Evolutionary conservation across 92 coral and sea anemone species (phyloP), one percentile per base, ranked within the genome.

Genomic region (Zoanthus sansibaricus): DNA sequence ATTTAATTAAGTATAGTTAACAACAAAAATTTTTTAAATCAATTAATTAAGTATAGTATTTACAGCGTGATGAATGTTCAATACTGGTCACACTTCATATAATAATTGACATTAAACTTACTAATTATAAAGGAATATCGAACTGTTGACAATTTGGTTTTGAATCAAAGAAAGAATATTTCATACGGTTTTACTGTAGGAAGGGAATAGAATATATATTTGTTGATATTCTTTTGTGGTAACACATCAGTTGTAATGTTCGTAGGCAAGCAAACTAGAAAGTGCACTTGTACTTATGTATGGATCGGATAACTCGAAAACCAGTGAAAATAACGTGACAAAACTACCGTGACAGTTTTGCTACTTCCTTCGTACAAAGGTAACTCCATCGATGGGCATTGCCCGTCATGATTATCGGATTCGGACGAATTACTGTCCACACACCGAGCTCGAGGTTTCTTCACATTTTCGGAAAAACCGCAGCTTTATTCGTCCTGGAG

Each of bases 311-410:
- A 85, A 14, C 74, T 89, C 5, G 94, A 87, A 86, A 92, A 92
- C 94, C 94, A 92, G 46, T 77, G 75, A 86, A 91, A 86, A 68
- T 85, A 88, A 6, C 90, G 82, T n/a, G 82, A 82, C 5, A 92
- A 55, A 49, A 87, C 55, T 21, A 88, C 77, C 11, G 86, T 30
- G 44, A 88, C 94, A 14, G 89, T 91, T 76, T 76, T 82, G 6
- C 80, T 51, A 68, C 73, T 47, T 32, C 89, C 89, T 79, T 87
- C 87, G 47, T 69, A 75, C 82, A 83, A 78, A 21, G 78, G 82
- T 78, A 89, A 55, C 80, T 9, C 25, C 25, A 25, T 25, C 25
- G 25, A 25, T 25, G 25, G 25, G 25, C 25, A 25, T 25, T 25
- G 25, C 25, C 72, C 18, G 42, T 44, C 9, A 5, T 52, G 21